Evolutionary conservation across 2,113 vertebrate species (phyloP).

Genomic region (Oophaga pumilio): DNA sequence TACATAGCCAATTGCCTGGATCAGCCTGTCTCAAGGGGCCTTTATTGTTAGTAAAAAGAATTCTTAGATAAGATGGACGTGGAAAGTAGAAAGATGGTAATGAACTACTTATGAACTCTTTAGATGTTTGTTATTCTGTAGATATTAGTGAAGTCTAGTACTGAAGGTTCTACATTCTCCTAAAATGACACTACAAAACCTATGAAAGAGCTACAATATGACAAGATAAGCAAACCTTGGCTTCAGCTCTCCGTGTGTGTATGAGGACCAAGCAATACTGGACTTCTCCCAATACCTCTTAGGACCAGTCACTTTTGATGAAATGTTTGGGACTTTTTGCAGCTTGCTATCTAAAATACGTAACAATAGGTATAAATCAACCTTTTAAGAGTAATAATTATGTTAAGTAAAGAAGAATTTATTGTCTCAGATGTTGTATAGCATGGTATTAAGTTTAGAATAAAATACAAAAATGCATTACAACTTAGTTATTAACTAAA

Average conservation of each 20-base stretch:
- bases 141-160: constrained; percentile 23
- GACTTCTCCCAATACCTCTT: constrained; percentile 61
- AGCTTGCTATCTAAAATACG: constrained; percentile 29
- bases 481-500: neutral
- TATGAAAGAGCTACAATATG: neutral
- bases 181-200: neutral
- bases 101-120: neutral
- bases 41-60: no score
- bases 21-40: no score
- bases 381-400: neutral
- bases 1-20: no score
- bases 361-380: constrained; percentile 48
- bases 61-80: neutral
- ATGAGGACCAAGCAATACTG: constrained; percentile 57
- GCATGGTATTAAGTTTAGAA: neutral
- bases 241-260: constrained; percentile 57
- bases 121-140: neutral
- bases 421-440: neutral
- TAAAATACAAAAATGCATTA: neutral
- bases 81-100: neutral
- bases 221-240: constrained; percentile 56
- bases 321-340: constrained; percentile 43
- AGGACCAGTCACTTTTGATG: constrained; percentile 25
- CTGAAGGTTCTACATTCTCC: neutral
- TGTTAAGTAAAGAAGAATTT: neutral